These are phyloP conservation scores for Ictalurus punctatus DNA, from an alignment of 2,113 vertebrate genomes.

Conservation along the genomic window DNA sequence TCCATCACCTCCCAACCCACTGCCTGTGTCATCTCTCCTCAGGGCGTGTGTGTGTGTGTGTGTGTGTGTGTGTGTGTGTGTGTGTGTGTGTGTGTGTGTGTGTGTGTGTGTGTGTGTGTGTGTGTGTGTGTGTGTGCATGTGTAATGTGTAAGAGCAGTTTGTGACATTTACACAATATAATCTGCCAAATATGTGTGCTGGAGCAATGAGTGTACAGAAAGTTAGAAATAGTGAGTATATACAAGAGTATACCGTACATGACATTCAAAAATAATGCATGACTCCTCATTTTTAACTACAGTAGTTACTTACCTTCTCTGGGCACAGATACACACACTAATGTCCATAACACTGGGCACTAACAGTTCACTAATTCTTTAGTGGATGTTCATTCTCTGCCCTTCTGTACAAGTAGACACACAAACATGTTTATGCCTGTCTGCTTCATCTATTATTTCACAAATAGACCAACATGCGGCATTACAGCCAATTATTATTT, in stretches of 20 bases:
- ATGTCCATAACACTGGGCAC: neutral
- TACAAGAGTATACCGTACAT: neutral
- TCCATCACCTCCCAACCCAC: conserved; percentile 35
- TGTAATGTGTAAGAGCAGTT: neutral
- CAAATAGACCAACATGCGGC: conserved; percentile 50
- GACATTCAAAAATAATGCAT: neutral
- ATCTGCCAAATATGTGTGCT: conserved; percentile 7
- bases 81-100: neutral
- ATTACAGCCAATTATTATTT: conserved; percentile 66
- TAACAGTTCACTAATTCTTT: conserved; percentile 16
- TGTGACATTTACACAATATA: conserved; percentile 19
- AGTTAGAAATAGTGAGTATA: neutral
- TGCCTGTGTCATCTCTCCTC: conserved; percentile 54
- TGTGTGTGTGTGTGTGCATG: no score
- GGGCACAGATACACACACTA: neutral
- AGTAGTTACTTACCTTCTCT: neutral
- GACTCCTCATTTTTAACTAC: neutral
- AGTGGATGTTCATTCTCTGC: neutral
- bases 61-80: conserved; percentile 6
- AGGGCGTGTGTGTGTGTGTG: conserved; percentile 27
- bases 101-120: no score
- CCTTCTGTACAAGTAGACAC: conserved; percentile 10
- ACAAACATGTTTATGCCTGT: conserved; percentile 31
- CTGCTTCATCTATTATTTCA: conserved; percentile 44
- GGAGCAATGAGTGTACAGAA: neutral